Base-by-base conservation (phyloP, 2,797 vertebrate genomes). In the Oreochromis grahami region DNA sequence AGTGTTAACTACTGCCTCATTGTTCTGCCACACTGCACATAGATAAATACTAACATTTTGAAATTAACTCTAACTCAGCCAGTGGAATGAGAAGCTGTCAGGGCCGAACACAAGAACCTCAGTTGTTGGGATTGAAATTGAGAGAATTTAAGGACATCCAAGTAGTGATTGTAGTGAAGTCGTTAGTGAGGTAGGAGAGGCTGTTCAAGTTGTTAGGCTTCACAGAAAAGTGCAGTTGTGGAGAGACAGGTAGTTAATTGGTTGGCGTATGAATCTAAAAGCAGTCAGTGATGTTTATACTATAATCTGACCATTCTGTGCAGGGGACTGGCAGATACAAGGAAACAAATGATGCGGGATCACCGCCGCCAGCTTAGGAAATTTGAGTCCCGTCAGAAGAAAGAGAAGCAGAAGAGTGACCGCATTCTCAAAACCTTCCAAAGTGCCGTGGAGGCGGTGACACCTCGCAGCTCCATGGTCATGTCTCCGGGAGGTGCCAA, bases 381-480 rank as follows among this genome's bases (percentile, higher is more conserved):
- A 89, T 93, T 95, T 17, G 97, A 97, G 89, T 97, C 96, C 2
- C 95, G 96, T 11, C 96, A 97, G 91, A 97, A 97, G 88, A 97
- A 97, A 83, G 97, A 97, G 90, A 97, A 96, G 82, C 95, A 97
- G 85, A 97, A 97, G 89, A 96, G 95, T 13, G 96, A 97, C 3
- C 95, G 96, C 41, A 97, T 97, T 90, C 96, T 97, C 8, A 96
- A 97, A 92, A 97, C 96, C n/a, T 97, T 97, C 78, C 96, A 96
- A 92, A 97, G 86, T 1, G 96, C 96, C 0, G 95, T 97, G 83
- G 96, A 97, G 85, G 96, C 96, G 0, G 95, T 96, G 10, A 97
- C 95, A 0, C 96, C 97, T 1, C 95, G 29, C 70, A 87, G 95
- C 90, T 97, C 97, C n/a, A 85, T 97, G 85, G 94, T 97, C 79